These are phyloP conservation scores for Phycodurus eques DNA, from an alignment of 2,113 vertebrate genomes.

Conservation along the genomic window DNA sequence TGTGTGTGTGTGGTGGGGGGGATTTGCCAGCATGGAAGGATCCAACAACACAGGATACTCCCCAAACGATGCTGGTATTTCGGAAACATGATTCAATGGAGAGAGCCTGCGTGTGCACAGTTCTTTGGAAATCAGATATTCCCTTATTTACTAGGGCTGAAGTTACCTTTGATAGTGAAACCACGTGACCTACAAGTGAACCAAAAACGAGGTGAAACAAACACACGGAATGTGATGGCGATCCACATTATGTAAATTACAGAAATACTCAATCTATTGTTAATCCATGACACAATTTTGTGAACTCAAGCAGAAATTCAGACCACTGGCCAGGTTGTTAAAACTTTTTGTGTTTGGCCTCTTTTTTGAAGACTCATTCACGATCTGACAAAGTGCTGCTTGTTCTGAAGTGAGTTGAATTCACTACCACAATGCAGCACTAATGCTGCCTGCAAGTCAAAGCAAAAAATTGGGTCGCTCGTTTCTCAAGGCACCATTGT, in stretches of 20 bases:
- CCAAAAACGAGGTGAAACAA: conserved; percentile 1
- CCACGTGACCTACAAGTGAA: conserved; percentile 12
- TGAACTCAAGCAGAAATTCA: neutral
- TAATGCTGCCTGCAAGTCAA: too few relatives aligned
- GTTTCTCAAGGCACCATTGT: too few relatives aligned
- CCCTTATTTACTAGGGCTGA: conserved; percentile 29
- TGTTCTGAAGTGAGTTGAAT: too few relatives aligned
- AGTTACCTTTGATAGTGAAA: conserved; percentile 30
- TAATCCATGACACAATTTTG: too few relatives aligned
- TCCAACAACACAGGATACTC: conserved; percentile 26
- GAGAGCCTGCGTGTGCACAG: conserved; percentile 6
- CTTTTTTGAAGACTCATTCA: neutral
- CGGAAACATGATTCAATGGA: conserved; percentile 37
- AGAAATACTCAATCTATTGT: neutral
- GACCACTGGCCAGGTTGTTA: too few relatives aligned
- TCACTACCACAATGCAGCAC: too few relatives aligned
- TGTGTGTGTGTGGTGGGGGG: too few relatives aligned
- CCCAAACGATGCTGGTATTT: conserved; percentile 39
- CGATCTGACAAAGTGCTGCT: neutral
- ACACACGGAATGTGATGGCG: neutral
- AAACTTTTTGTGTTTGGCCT: too few relatives aligned
- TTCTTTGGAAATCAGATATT: conserved; percentile 33
- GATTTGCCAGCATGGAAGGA: conserved; percentile 27
- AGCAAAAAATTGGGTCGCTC: too few relatives aligned
- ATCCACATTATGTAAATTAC: neutral